Evolutionary conservation across 2,888 invertebrate species (phyloP), one percentile per base, ranked within the genome.

Genomic region (Drosophila prostipennis): DNA sequence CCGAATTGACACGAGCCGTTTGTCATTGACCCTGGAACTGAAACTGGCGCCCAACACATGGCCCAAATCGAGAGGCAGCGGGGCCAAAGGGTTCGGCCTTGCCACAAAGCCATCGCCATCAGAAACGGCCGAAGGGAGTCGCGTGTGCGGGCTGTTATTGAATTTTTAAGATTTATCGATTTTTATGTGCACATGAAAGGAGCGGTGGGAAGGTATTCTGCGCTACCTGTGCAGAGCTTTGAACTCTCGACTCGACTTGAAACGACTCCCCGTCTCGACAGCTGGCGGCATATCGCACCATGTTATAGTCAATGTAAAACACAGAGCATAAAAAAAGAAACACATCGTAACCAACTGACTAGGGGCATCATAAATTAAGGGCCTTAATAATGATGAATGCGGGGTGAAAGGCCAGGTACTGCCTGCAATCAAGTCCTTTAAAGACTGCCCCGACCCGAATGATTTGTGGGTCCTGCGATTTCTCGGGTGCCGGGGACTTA

Each of bases 151-250:
- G 72, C 63, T 87, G 83, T 86, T 85, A 86, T 86, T 87, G 84
- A 85, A 85, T 85, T 87, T 85, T 87, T 83, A 85, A 85, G 84
- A 87, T 85, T 85, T 85, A 85, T 85, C 77, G 84, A 85, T 85
- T 85, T 65, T 86, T 76, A 74, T 79, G 79, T 52, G 77, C 71
- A 65, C 72, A 70, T 65, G 60, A 53, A 58, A 36, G 16, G 36
- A 1, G 43, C 10, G 7, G 39, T 7, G 23, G 58, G 16, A n/a
- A 6, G 10, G 45, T 8, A n/a, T 29, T 11, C 29, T 16, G 6
- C 43, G 43, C 43, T 51, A 51, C 72, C 60, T 71, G 37, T 29
- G 49, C 29, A 43, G 72, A 71, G 70, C 72, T 71, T 71, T 71
- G 70, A 71, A 71, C 61, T 63, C 59, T 52, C 42, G 51, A 39